Base-by-base conservation (phyloP, 2,888 invertebrate species). In the Dorcus hopei region DNA sequence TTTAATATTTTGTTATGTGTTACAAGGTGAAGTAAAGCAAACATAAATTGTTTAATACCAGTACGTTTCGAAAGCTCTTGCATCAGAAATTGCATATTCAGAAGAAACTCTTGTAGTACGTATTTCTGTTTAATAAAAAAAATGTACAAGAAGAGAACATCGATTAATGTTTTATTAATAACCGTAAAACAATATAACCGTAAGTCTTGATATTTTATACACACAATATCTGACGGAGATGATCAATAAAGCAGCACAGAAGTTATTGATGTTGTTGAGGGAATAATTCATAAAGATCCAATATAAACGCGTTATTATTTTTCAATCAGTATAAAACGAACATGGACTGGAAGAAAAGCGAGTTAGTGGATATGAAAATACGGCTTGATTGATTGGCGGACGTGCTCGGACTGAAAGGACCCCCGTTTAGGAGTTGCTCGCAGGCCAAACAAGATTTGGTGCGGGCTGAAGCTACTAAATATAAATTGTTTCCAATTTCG, bases 221-320 rank as follows among this genome's bases (percentile, higher is more conserved):
- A 45, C 14, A 45, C 16, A 19, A 11, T 45, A 9, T 23, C n/a
- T 23, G 45, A 9, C 45, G 45, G 39, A 58, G 51, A 52, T 60
- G 49, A 69, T 69, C 65, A 66, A 71, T 71, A 69, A 68, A 64
- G 68, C 65, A 67, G 66, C 68, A 66, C 66, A 64, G 67, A 67
- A 71, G 70, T 70, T 74, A 73, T 72, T 69, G 73, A 71, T 72
- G 73, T 71, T 74, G 72, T 72, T 68, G 54, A 56, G 54, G 38
- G 73, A 74, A 73, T 74, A 73, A 74, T 74, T 74, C 74, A 74
- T 74, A 73, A 72, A 72, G 71, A 72, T 73, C 73, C 72, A 70
- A 73, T 73, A 73, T 72, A 74, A 74, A 73, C 73, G 72, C 72
- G 73, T 74, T 74, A 75, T 75, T 75, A 74, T 75, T 74, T 75